Evolutionary conservation across 2,113 vertebrate genomes (phyloP).

Genomic region (Acanthisitta chloris): DNA sequence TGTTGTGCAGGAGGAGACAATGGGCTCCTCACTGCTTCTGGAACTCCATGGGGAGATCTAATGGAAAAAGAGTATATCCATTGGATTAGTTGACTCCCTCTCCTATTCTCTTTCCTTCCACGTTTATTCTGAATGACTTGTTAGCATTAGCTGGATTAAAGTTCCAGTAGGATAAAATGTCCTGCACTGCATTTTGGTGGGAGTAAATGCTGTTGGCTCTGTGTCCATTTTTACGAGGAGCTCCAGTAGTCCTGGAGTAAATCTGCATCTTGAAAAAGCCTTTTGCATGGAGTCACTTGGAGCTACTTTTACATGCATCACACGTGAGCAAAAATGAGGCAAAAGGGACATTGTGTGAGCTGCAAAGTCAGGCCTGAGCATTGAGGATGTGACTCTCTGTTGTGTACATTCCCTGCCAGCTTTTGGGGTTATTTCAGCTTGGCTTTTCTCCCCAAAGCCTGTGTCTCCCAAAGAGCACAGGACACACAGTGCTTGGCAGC

Average conservation of each 20-base stretch:
- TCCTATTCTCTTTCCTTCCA: not conserved
- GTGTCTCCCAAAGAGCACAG: not conserved
- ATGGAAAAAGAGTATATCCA: not conserved
- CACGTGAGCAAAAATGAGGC: not conserved
- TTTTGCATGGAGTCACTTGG: not conserved
- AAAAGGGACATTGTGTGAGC: rapidly evolving
- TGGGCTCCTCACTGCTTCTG: rapidly evolving
- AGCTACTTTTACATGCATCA: not conserved
- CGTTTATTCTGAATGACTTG: not conserved
- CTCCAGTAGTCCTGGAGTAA: not conserved
- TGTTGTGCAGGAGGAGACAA: not conserved
- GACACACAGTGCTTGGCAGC: not conserved
- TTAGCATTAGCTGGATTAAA: not conserved
- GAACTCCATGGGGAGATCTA: not conserved
- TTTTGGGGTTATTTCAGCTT: not conserved
- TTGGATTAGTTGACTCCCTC: not conserved
- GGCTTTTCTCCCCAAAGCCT: not conserved
- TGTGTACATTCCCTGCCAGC: not conserved
- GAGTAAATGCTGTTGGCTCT: not conserved
- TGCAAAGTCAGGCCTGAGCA: not conserved
- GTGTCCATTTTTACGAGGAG: not conserved
- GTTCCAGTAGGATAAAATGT: not conserved
- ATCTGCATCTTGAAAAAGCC: not conserved
- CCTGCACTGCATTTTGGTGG: not conserved
- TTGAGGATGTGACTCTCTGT: not conserved